Evolutionary conservation across 2,113 vertebrate species (phyloP).

Genomic region (Phalacrocorax brasilianus): DNA sequence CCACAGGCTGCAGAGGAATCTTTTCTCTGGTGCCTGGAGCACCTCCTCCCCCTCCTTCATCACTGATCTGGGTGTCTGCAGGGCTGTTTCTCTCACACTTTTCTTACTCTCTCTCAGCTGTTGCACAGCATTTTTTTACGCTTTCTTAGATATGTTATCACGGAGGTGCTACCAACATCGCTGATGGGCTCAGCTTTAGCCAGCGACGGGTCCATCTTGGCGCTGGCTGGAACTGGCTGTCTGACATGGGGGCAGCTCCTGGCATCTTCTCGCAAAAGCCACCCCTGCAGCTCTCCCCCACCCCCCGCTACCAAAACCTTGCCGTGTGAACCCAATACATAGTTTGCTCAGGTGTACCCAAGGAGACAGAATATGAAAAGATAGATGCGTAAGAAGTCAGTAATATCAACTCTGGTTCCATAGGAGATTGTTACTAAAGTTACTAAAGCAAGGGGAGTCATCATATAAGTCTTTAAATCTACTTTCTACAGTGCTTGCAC

Average conservation of each 20-base stretch:
- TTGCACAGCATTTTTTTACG: neutral
- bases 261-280: neutral
- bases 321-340: neutral
- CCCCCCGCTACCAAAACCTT: neutral
- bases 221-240: neutral
- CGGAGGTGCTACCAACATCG: neutral
- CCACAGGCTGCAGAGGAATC: neutral
- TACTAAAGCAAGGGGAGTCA: neutral
- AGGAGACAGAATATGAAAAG: neutral
- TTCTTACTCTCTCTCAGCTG: neutral
- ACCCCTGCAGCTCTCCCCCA: neutral
- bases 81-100: neutral
- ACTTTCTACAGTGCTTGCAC: neutral
- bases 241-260: neutral
- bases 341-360: neutral
- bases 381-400: neutral
- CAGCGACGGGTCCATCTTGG: neutral
- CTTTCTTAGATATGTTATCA: rapidly evolving
- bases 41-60: neutral
- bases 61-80: neutral
- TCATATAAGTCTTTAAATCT: neutral
- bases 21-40: neutral
- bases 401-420: rapidly evolving
- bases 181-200: neutral
- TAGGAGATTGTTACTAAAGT: neutral